Conservation (phyloP, 2,797 vertebrate species). For the Oceanodroma leucorhoa region DNA sequence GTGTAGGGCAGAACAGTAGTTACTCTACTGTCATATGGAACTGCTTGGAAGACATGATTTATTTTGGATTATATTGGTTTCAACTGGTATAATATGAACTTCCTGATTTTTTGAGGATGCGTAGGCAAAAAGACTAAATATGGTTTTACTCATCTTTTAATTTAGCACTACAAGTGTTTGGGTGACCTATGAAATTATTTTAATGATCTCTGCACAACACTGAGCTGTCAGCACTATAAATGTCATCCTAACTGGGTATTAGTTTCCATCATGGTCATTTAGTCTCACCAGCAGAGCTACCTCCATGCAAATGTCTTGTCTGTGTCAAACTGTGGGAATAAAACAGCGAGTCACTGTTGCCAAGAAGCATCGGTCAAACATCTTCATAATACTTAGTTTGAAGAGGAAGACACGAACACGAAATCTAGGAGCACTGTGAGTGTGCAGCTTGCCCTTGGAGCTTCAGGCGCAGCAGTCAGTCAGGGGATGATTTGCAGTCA, state of each 20-base stretch:
- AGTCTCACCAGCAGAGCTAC: conserved; percentile 1
- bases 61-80: conserved; percentile 45
- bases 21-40: conserved; percentile 24
- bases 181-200: conserved; percentile 35
- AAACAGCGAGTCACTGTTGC: background rate
- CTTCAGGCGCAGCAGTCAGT: background rate
- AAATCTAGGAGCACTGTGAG: background rate
- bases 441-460: background rate
- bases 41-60: conserved; percentile 35
- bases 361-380: background rate
- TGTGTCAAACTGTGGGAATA: background rate
- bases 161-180: conserved; percentile 33
- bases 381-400: background rate
- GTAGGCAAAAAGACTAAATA: background rate
- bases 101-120: conserved; percentile 9
- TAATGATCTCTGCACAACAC: background rate
- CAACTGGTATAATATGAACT: conserved; percentile 9
- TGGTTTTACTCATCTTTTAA: conserved; percentile 37
- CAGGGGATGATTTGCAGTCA: background rate
- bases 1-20: background rate
- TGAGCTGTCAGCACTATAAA: conserved; percentile 30
- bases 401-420: background rate
- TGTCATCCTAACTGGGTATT: background rate
- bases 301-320: background rate
- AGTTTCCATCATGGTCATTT: conserved; percentile 28